These are phyloP conservation scores for Penaeus monodon DNA, from an alignment of 2,888 invertebrate genomes.

Conservation along the genomic window DNA sequence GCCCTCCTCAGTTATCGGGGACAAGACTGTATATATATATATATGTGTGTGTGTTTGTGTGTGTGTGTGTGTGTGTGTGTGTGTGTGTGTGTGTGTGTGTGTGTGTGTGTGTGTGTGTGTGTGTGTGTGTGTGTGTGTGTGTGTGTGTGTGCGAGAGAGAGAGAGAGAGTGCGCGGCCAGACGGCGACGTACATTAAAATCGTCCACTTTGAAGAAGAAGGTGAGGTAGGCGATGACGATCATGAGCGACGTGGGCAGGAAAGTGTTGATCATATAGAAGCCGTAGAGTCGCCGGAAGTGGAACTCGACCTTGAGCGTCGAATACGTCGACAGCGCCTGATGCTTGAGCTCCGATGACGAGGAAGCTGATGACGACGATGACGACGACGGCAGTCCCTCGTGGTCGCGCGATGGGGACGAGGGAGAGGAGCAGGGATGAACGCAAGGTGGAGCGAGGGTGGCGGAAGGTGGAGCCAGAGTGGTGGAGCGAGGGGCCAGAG, in stretches of 20 bases:
- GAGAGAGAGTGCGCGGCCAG: not conserved
- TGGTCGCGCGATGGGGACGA: not conserved
- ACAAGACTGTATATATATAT: no score
- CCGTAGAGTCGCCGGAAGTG: conserved; percentile 25
- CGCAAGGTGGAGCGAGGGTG: no score
- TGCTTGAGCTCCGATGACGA: not conserved
- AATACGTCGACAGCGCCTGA: not conserved
- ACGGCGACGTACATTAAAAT: conserved; percentile 11
- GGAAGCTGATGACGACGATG: no score
- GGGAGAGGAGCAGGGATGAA: not conserved
- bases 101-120: no score
- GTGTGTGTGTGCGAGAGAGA: no score
- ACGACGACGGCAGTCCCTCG: not conserved
- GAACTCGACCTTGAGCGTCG: not conserved
- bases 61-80: no score
- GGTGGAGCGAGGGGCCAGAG: not conserved
- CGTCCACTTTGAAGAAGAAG: conserved; percentile 31
- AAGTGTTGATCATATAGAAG: conserved; percentile 32
- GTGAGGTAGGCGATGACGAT: conserved; percentile 37
- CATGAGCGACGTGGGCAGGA: conserved; percentile 37
- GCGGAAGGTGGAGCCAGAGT: not conserved
- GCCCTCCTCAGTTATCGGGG: no score
- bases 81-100: no score
- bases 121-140: no score
- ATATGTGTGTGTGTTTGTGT: no score